Conservation (phyloP, 2,888 invertebrate genomes). For the Gryllus longicercus region DNA sequence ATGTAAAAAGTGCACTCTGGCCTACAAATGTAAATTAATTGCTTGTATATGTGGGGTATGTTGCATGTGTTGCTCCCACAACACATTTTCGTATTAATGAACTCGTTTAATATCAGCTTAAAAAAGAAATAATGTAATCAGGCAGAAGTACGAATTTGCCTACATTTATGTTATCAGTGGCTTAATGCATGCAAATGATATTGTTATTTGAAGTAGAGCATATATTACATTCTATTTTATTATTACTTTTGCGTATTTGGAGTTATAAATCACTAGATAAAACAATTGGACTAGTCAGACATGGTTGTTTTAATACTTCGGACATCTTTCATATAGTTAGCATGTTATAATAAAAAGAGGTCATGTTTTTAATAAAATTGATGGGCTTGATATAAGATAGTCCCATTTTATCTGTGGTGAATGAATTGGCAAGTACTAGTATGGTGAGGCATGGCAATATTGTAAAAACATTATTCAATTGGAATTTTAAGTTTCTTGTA, state of each 20-base stretch:
- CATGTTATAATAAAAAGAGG: background rate
- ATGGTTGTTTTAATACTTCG: background rate
- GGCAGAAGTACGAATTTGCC: background rate
- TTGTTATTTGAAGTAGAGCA: background rate
- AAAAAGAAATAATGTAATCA: background rate
- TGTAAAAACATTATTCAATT: too few species aligned
- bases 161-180: background rate
- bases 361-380: background rate
- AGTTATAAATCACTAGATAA: background rate
- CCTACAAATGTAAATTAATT: slow-evolving; percentile 10
- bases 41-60: background rate
- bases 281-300: slow-evolving; percentile 2
- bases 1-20: background rate
- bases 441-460: too few species aligned
- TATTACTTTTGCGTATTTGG: background rate
- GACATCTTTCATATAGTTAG: background rate
- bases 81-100: background rate
- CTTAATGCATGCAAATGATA: slow-evolving; percentile 17
- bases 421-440: background rate
- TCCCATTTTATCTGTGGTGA: background rate
- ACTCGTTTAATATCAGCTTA: background rate
- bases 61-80: background rate
- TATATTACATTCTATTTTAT: background rate
- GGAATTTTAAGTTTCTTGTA: too few species aligned
- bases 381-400: background rate